Percentiles rank a stretch among this genome's conserved stretches.
These are phyloP conservation scores for Cyphomyrus discorhynchus DNA, from an alignment of 2,113 vertebrate genomes.

Conservation along the genomic window DNA sequence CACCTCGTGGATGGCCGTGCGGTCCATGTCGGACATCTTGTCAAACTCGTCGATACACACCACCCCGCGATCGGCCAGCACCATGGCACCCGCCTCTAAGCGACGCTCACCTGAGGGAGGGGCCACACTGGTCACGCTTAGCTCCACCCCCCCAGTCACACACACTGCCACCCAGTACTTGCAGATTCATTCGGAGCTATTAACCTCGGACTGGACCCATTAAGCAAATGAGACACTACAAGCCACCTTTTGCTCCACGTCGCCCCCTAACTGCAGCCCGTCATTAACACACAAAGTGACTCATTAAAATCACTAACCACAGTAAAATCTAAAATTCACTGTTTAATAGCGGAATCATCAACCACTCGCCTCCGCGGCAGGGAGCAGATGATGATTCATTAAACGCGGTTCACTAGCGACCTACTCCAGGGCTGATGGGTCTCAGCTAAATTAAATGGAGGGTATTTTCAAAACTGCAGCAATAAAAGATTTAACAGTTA, in stretches of 20 bases:
- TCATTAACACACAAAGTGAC: background rate
- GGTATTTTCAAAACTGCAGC: background rate
- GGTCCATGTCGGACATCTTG: slow-evolving; percentile 97
- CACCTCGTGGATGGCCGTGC: slow-evolving; percentile 96
- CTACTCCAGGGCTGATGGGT: background rate
- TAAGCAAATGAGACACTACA: background rate
- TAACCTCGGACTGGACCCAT: background rate
- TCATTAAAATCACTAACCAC: background rate
- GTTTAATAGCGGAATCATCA: background rate
- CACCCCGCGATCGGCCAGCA: slow-evolving; percentile 86
- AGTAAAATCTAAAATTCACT: background rate
- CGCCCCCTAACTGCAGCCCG: background rate
- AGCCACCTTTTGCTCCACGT: background rate
- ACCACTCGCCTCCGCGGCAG: background rate
- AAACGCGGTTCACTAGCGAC: background rate
- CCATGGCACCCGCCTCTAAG: slow-evolving; percentile 94
- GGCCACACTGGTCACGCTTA: background rate
- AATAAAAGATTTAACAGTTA: background rate
- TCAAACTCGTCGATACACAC: slow-evolving; percentile 98
- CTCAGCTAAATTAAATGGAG: background rate
- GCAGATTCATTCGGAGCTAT: background rate
- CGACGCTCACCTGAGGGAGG: slow-evolving; percentile 74
- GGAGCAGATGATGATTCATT: background rate
- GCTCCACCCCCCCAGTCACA: background rate
- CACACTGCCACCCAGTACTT: background rate